phyloP scores from a whole-genome alignment of 2,888 invertebrate species.

The Torymus aiolomorphi region DNA sequence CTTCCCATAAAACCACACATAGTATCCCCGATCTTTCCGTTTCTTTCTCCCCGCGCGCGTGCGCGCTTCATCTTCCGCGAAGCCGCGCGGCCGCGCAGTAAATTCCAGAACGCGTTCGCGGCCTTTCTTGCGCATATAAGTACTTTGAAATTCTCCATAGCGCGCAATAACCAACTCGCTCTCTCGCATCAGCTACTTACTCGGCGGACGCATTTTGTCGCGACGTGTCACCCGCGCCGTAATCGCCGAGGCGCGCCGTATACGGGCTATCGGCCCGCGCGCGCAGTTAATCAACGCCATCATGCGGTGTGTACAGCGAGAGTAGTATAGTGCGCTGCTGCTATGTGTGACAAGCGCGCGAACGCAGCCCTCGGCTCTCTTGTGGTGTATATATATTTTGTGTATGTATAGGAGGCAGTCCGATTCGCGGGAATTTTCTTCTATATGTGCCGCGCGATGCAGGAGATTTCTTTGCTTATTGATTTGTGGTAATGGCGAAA shows the following conservation, averaged over 20 bases:
- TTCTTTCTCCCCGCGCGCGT: not conserved
- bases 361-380: too few relatives aligned
- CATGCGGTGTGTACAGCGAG: too few relatives aligned
- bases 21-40: constrained; percentile 12
- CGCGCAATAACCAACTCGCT: too few relatives aligned
- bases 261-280: constrained; percentile 63
- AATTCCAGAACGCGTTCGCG: constrained; percentile 14
- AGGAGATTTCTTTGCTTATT: constrained; percentile 14
- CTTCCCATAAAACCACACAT: constrained; percentile 5
- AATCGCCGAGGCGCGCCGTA: constrained; percentile 37
- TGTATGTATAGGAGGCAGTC: too few relatives aligned
- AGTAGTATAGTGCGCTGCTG: too few relatives aligned
- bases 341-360: too few relatives aligned
- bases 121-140: not conserved
- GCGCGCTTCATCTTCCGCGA: not conserved
- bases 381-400: too few relatives aligned
- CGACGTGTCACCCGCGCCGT: not conserved
- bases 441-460: too few relatives aligned
- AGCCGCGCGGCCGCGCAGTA: not conserved
- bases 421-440: not conserved
- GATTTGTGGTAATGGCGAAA: constrained; percentile 31
- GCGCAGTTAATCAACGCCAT: constrained; percentile 72
- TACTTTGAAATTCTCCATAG: not conserved
- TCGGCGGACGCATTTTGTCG: constrained; percentile 3
- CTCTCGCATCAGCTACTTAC: not conserved